Conservation (phyloP, 2,888 invertebrate genomes). For the Stenoptilia bipunctidactyla region DNA sequence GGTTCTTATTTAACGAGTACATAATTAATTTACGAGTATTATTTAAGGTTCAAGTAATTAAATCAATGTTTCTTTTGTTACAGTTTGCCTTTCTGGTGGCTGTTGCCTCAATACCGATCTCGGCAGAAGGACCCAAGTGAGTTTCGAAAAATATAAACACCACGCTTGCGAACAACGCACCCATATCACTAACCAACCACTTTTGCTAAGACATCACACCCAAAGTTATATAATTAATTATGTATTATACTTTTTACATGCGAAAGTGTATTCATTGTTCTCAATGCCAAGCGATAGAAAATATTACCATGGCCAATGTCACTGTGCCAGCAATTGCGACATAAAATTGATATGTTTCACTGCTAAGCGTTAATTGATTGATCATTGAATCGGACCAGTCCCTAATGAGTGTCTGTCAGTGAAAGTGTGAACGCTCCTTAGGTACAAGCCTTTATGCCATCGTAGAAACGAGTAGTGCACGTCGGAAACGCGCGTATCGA, state of each 20-base stretch:
- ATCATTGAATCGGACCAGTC: constrained; percentile 26
- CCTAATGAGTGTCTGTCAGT: neutral
- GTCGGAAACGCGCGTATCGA: constrained; percentile 26
- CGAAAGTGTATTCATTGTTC: constrained; percentile 27
- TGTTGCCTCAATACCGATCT: constrained; percentile 40
- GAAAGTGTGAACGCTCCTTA: neutral
- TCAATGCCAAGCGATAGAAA: constrained; percentile 33
- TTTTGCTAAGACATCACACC: neutral
- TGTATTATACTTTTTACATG: constrained; percentile 10
- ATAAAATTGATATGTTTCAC: constrained; percentile 34
- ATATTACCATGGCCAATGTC: constrained; percentile 34
- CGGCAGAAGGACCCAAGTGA: constrained; percentile 62
- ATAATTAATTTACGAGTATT: no score
- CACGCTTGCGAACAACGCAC: constrained; percentile 1
- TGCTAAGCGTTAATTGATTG: constrained; percentile 36
- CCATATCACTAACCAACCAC: neutral
- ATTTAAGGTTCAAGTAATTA: no score
- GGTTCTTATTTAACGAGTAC: no score
- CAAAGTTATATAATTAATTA: neutral
- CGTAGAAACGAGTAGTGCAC: constrained; percentile 20
- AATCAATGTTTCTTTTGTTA: constrained; percentile 25
- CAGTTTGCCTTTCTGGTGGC: constrained; percentile 65
- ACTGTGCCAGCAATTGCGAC: constrained; percentile 39
- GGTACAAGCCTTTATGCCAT: neutral
- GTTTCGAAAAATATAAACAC: constrained; percentile 19